These are phyloP conservation scores for Nomada fucata DNA, from an alignment of 2,888 invertebrate species.

Conservation along the genomic window DNA sequence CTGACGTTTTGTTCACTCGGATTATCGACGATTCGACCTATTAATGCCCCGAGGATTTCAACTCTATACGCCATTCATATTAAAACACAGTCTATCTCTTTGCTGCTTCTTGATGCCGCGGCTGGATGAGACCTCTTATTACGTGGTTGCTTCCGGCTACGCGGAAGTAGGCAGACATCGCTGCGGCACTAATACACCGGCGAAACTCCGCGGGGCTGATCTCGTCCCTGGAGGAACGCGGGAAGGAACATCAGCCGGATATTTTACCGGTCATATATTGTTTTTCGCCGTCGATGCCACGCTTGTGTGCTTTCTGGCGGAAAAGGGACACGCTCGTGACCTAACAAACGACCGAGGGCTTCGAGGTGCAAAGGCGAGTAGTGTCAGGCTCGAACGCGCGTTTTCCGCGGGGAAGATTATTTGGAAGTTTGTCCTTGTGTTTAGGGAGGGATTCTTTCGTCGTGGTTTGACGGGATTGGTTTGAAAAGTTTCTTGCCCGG, in stretches of 20 bases:
- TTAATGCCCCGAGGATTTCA: slow-evolving; percentile 72
- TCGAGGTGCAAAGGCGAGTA: no score
- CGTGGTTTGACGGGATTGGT: no score
- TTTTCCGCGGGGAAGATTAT: no score
- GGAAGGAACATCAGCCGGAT: slow-evolving; percentile 30
- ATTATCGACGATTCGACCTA: slow-evolving; percentile 75
- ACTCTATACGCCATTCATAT: slow-evolving; percentile 67
- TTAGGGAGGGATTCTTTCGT: no score
- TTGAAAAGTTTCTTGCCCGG: no score
- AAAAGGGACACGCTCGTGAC: no score
- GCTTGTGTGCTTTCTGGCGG: background rate
- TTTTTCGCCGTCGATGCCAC: slow-evolving; percentile 4
- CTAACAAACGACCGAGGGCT: no score
- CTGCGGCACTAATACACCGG: slow-evolving; percentile 54
- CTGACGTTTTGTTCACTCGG: slow-evolving; percentile 66
- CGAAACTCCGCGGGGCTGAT: slow-evolving; percentile 61
- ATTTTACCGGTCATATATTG: slow-evolving; percentile 48
- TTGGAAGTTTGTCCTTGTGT: no score
- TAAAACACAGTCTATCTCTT: slow-evolving; percentile 60
- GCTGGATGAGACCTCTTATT: slow-evolving; percentile 70
- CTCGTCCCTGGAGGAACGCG: slow-evolving; percentile 31
- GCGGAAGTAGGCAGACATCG: slow-evolving; percentile 55
- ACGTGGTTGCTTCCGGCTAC: slow-evolving; percentile 63
- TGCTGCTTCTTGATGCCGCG: slow-evolving; percentile 55
- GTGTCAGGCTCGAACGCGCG: no score